Evolutionary conservation across 2,888 invertebrate species (phyloP).

Genomic region (Aphrophora alni): DNA sequence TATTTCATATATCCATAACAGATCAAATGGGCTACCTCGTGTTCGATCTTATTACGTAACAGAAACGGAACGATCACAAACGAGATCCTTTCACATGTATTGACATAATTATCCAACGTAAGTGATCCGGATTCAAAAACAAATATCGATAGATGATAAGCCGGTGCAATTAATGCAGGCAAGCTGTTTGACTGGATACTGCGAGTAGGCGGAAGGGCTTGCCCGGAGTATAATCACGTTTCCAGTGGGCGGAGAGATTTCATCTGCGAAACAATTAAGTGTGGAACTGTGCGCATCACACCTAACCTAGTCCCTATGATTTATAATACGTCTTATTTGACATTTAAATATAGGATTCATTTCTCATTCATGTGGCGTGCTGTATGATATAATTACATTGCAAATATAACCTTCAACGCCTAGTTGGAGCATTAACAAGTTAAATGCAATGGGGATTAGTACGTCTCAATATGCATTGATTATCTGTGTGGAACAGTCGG

Average conservation of each 20-base stretch:
- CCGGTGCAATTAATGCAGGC: too few species aligned
- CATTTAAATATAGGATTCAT: slow-evolving; percentile 4
- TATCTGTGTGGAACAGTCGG: too few species aligned
- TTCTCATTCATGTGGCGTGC: background rate
- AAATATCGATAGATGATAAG: background rate
- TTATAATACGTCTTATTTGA: background rate
- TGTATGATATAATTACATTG: background rate
- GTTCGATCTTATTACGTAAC: too few species aligned
- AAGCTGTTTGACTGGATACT: background rate
- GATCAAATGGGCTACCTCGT: too few species aligned
- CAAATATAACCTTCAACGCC: too few species aligned
- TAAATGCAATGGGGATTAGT: too few species aligned
- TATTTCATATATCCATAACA: too few species aligned
- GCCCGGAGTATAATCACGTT: too few species aligned
- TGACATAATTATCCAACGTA: background rate
- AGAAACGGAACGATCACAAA: background rate
- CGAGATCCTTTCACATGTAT: background rate
- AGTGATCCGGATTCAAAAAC: background rate
- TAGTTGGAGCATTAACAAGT: background rate
- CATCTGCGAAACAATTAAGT: background rate
- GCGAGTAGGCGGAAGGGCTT: background rate
- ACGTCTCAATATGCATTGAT: too few species aligned
- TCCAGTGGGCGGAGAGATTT: background rate
- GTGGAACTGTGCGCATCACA: background rate
- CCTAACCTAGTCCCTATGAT: background rate